Percentiles rank a stretch among this genome's conserved stretches.
These are phyloP conservation scores for Enteromius viviparus DNA, from an alignment of 2,797 vertebrate genomes.

Conservation along the genomic window DNA sequence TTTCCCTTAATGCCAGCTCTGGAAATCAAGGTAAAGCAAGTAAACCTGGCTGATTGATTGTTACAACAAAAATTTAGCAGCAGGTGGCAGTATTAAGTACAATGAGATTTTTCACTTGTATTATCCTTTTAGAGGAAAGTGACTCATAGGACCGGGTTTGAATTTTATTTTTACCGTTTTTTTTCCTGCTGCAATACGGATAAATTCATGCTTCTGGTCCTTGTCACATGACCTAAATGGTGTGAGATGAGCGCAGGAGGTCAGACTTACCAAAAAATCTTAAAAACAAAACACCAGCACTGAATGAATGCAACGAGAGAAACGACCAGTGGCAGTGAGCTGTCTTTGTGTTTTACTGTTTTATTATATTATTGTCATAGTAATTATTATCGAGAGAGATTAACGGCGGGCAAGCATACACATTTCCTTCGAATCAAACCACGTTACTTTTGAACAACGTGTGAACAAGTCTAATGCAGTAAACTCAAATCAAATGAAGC, in stretches of 20 bases:
- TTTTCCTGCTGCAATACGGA: slow-evolving; percentile 56
- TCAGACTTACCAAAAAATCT: slow-evolving; percentile 69
- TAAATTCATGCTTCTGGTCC: slow-evolving; percentile 17
- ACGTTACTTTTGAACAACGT: slow-evolving; percentile 47
- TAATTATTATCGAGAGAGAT: slow-evolving; percentile 55
- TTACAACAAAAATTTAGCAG: slow-evolving; percentile 7
- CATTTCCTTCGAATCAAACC: slow-evolving; percentile 69
- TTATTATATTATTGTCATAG: slow-evolving; percentile 49
- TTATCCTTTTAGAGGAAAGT: not conserved
- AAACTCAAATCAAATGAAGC: not conserved
- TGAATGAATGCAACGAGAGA: slow-evolving; percentile 66
- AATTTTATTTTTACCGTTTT: slow-evolving; percentile 16
- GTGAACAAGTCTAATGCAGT: slow-evolving; percentile 25
- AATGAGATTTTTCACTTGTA: not conserved
- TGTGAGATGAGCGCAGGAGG: slow-evolving; percentile 61
- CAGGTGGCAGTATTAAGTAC: slow-evolving; percentile 37
- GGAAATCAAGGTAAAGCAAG: not conserved
- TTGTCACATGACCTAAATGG: slow-evolving; percentile 36
- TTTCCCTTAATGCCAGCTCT: not conserved
- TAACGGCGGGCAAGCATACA: slow-evolving; percentile 68
- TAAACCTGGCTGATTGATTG: not conserved
- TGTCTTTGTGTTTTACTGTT: slow-evolving; percentile 68
- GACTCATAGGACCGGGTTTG: not conserved
- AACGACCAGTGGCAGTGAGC: slow-evolving; percentile 59
- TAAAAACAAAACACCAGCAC: slow-evolving; percentile 76